Evolutionary conservation across 2,113 vertebrate species (phyloP), one percentile per base, ranked within the genome.

Genomic region (Lepisosteus oculatus): DNA sequence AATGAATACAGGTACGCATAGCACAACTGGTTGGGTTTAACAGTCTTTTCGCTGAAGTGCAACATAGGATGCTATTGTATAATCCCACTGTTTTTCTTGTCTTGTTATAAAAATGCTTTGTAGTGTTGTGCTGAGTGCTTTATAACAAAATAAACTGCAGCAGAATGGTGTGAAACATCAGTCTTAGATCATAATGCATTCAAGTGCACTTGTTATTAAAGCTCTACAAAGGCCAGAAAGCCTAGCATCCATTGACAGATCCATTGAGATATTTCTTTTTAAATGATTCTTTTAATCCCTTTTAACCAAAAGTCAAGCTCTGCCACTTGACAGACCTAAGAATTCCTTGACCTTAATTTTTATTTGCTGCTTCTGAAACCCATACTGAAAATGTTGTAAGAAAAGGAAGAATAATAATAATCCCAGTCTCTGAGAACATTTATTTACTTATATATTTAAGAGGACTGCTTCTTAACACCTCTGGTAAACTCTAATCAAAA

Each of bases 1-100:
- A 90, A 80, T 83, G 81, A 86, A 88, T 87, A 85, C 83, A 90
- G 85, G 89, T 91, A 79, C 80, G 81, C 78, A 74, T 85, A 86
- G 85, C 77, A 83, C 82, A 79, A 83, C 74, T 61, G 72, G 71
- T 13, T 76, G 75, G 76, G 61, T 41, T 82, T 81, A 82, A 85
- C 82, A 69, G 76, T 82, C 78, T 83, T 56, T 55, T 15, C 70
- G 81, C 83, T 78, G 72, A 84, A 73, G 11, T 45, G 43, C 15
- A 43, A 44, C 45, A 43, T 15, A 66, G 64, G 64, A 47, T 66
- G 9, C 66, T 67, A 68, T 54, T 63, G 64, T 71, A 65, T 69
- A 67, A 65, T 71, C 55, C 74, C 54, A 62, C 64, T 61, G 51
- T 62, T 9, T 67, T 13, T 62, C 42, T 64, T 15, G 61, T 56